Conservation (phyloP, 2,797 vertebrate genomes). For the Intellagama lesueurii region DNA sequence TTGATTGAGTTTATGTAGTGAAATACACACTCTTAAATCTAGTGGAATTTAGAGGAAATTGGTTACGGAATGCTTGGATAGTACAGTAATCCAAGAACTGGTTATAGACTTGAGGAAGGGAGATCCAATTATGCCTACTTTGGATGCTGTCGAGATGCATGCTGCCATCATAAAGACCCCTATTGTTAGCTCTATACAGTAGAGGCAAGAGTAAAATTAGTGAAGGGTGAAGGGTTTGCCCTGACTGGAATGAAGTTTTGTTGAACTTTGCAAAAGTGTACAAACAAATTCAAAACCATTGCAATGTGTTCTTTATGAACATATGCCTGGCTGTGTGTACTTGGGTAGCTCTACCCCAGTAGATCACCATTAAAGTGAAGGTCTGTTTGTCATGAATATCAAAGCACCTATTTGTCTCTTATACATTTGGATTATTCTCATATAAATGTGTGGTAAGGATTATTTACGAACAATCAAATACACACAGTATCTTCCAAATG, state of each 20-base stretch:
- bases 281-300: neutral
- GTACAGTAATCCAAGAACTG: neutral
- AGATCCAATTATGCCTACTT: neutral
- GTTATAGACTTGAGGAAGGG: neutral
- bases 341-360: neutral
- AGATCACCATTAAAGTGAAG: slow-evolving; percentile 21
- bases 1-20: neutral
- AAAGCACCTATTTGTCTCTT: neutral
- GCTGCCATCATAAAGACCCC: neutral
- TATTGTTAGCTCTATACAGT: neutral
- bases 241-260: neutral
- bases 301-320: neutral
- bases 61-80: neutral
- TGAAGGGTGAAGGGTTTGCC: neutral
- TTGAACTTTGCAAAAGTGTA: neutral
- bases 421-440: neutral
- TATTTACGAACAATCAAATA: neutral
- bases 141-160: neutral
- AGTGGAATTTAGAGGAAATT: neutral
- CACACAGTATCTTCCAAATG: neutral
- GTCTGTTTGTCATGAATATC: neutral
- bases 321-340: neutral
- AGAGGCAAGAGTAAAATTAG: neutral
- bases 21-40: neutral
- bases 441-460: neutral